Evolutionary conservation across 35 echinoderm and acorn worm genomes (phyloP).

Genomic region (Heliocidaris erythrogramma): DNA sequence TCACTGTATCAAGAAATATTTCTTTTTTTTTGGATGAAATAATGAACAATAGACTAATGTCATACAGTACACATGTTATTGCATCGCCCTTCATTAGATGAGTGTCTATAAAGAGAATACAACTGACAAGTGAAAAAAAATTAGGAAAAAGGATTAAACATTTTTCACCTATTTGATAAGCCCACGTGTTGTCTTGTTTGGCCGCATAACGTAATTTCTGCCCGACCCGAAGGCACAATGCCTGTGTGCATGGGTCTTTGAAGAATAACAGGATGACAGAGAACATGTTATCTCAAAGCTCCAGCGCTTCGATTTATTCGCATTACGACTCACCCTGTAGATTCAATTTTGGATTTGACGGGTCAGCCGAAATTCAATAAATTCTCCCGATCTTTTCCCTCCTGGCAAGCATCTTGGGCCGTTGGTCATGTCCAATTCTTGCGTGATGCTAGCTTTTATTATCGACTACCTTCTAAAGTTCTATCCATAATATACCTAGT

Average conservation of each 20-base stretch:
- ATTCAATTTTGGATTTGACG: neutral
- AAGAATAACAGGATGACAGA: neutral
- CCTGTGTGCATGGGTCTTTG: neutral
- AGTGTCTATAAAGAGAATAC: neutral
- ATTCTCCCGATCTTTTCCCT: neutral
- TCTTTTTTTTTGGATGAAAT: too few species aligned
- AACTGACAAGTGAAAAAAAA: neutral
- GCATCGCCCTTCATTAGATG: too few species aligned
- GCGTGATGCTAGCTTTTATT: too few species aligned
- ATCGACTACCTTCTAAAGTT: too few species aligned
- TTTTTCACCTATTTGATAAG: neutral
- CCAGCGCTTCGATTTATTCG: neutral
- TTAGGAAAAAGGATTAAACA: neutral
- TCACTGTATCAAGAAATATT: too few species aligned
- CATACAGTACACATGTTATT: too few species aligned
- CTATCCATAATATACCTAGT: too few species aligned
- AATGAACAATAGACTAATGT: too few species aligned
- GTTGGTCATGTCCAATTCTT: too few species aligned
- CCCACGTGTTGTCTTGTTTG: neutral
- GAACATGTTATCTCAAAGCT: neutral
- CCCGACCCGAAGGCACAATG: neutral
- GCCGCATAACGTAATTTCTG: neutral
- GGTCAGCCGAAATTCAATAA: neutral
- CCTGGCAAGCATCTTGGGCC: neutral
- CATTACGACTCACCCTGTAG: neutral